These are phyloP conservation scores for Pseudomyrmex dendroicus DNA, from an alignment of 1,140 invertebrate genomes.

Conservation along the genomic window DNA sequence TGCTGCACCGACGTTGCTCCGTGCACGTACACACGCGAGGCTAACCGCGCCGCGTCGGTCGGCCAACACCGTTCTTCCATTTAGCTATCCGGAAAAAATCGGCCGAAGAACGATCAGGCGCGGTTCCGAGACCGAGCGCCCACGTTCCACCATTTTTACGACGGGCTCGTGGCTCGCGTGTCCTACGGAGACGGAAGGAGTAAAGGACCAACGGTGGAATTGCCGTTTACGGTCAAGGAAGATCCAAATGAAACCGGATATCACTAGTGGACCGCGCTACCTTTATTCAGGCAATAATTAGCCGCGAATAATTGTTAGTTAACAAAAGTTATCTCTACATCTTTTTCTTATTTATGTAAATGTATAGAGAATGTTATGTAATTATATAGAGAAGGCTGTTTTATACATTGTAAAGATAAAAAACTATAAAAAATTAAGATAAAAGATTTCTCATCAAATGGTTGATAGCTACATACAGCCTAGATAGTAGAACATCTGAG, in stretches of 20 bases:
- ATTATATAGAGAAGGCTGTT: too few relatives aligned
- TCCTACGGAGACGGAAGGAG: conserved; percentile 11
- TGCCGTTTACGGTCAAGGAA: conserved; percentile 46
- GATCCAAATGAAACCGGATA: conserved; percentile 36
- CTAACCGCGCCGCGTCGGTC: conserved; percentile 55
- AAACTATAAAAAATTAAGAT: too few relatives aligned
- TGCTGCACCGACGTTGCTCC: conserved; percentile 58
- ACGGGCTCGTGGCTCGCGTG: conserved; percentile 42
- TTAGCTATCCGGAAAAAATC: conserved; percentile 79
- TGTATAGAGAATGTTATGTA: too few relatives aligned
- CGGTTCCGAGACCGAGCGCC: conserved; percentile 25
- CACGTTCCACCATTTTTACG: conserved; percentile 52
- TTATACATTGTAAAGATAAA: too few relatives aligned
- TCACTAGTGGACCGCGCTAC: neutral
- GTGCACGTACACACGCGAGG: conserved; percentile 61
- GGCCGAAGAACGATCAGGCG: conserved; percentile 49
- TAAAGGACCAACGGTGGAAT: conserved; percentile 40
- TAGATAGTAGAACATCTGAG: neutral
- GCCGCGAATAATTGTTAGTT: conserved; percentile 13
- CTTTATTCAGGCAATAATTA: conserved; percentile 29
- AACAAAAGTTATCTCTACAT: neutral
- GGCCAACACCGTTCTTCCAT: conserved; percentile 82
- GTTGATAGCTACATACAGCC: neutral
- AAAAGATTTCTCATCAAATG: conserved; percentile 12
- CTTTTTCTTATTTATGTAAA: too few relatives aligned